phyloP scores from a whole-genome alignment of 37 sponge, comb jelly and placozoan species.

The Cliona cf. orientalis region DNA sequence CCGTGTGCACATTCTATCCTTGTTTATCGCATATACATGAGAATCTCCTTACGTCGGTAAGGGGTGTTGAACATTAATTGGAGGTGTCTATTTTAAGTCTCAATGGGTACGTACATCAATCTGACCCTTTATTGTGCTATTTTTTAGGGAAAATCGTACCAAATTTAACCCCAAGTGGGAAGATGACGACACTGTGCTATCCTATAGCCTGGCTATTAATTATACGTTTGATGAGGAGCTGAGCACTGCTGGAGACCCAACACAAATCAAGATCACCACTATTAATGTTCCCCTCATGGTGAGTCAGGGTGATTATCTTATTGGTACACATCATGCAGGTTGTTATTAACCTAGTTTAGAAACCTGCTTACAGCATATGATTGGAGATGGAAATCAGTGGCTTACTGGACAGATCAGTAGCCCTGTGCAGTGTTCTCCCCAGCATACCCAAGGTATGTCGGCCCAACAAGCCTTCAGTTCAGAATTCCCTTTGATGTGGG shows the following conservation, averaged over 20 bases:
- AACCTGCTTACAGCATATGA: background rate
- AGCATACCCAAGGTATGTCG: background rate
- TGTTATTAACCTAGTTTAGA: background rate
- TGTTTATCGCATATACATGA: too few relatives aligned
- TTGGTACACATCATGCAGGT: background rate
- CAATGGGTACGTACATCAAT: background rate
- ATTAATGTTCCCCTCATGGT: conserved; percentile 75
- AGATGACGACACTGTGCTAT: conserved; percentile 52
- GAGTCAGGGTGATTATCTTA: background rate
- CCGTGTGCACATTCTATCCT: too few relatives aligned
- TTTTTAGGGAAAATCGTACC: conserved; percentile 56
- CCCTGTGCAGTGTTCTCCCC: background rate
- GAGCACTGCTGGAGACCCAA: conserved; percentile 36
- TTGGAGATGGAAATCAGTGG: too few relatives aligned
- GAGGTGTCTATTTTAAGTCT: too few relatives aligned
- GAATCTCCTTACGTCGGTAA: too few relatives aligned
- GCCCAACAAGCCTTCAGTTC: too few relatives aligned
- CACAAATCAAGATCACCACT: conserved; percentile 30
- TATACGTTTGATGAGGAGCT: conserved; percentile 52
- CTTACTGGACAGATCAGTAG: too few relatives aligned
- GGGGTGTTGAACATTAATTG: too few relatives aligned
- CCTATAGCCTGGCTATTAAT: conserved; percentile 39
- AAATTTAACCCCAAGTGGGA: conserved; percentile 65
- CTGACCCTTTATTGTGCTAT: background rate
- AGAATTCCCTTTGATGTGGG: too few relatives aligned